Base-by-base conservation (phyloP, 1,140 invertebrate genomes). In the Temnothorax longispinosus region DNA sequence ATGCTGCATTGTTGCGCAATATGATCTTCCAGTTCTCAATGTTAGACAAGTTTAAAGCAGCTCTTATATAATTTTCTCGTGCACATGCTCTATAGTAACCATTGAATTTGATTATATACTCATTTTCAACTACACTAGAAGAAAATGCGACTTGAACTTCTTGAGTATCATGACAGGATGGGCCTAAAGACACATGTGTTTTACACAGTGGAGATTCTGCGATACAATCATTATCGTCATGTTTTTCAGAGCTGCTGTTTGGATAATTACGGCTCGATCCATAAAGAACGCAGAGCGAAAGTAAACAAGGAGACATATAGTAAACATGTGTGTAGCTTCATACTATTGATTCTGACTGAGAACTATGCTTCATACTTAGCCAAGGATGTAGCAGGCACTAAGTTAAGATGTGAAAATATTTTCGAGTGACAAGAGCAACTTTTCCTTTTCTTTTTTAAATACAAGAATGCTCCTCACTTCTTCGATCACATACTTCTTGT, bases 21-120 rank as follows among this genome's bases (percentile, higher is more conserved):
- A 98, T 85, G 88, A 99, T 97, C 65, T 96, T 96, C 98, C 98
- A 99, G 56, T 97, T 96, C 21, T 95, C 94, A 13, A 98, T 96
- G 58, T 96, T 96, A 32, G 96, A 96, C 65, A 96, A 96, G 89
- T 96, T 96, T n/a, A 99, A 94, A 10, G 98, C 98, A 41, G 97
- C 96, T 89, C 95, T 95, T 41, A 99, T 97, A 92, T 97, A 99
- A 91, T 97, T 97, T 89, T 97, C 96, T 82, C 98, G 95, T 1
- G 98, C 96, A 67, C 96, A 94, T 69, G 96, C 95, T 86, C 97
- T 97, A 93, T 98, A 98, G 94, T 99, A 99, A 3, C 97, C 97
- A 93, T 97, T 97, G 92, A 98, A 99, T 84, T 97, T 97, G 60
- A 99, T 97, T 92, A 99, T 99, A 91, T 98, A 99, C 94, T 99